Evolutionary conservation across 2,888 invertebrate species (phyloP), one percentile per base, ranked within the genome.

Genomic region (Polydesmus complanatus): DNA sequence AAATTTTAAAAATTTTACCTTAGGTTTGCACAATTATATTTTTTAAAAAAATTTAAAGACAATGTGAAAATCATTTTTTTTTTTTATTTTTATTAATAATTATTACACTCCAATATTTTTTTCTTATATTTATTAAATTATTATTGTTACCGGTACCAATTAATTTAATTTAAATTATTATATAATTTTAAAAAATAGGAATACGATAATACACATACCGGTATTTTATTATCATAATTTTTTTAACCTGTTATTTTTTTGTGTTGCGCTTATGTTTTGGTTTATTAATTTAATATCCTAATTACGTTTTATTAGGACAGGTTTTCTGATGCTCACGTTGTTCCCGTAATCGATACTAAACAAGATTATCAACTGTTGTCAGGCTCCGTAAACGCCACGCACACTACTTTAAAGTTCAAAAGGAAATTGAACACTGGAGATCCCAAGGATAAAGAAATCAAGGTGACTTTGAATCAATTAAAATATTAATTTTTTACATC

Each of bases 401-500:
- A 55, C 25, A 60, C 60, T 48, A 60, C 25, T 2, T 26, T 60
- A 19, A 48, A 23, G 26, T 60, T 60, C 49, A 60, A 49, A 14
- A 54, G 60, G 27, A 54, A 60, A 55, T 22, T 60, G 2, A 49
- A 49, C 27, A 60, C 60, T 49, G 60, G 60, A 5, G 60, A 60
- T 49, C 21, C 60, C 18, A 22, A 54, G 25, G 60, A 60, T 25
- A 47, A 55, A 23, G 60, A 58, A 18, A 58, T 58, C 1, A 49
- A 22, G 49, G 58, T 57, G n/a, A n/a, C n/a, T n/a, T n/a, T n/a
- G n/a, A n/a, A n/a, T n/a, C n/a, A n/a, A n/a, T n/a, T n/a, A n/a
- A n/a, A n/a, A n/a, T n/a, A n/a, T n/a, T n/a, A n/a, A n/a, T n/a
- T n/a, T n/a, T n/a, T n/a, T n/a, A n/a, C n/a, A n/a, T n/a, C n/a